These are phyloP conservation scores for Drosophila pseudoobscura DNA, from an alignment of 1,140 invertebrate species.

Conservation along the genomic window DNA sequence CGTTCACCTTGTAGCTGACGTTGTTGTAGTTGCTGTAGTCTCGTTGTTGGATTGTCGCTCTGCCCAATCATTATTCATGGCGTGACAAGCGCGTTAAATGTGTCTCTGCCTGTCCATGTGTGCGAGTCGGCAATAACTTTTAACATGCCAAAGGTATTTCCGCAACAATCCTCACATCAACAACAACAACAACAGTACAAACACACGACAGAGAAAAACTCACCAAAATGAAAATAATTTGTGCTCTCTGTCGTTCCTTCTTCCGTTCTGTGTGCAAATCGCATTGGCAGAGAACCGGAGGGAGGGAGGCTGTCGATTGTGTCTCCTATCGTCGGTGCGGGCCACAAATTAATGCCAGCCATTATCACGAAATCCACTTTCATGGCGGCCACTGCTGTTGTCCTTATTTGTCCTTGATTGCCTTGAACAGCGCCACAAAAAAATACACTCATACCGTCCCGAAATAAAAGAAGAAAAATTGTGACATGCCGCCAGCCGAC, in stretches of 20 bases:
- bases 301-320: slow-evolving; percentile 9
- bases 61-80: slow-evolving; percentile 80
- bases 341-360: slow-evolving; percentile 68
- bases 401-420: slow-evolving; percentile 76
- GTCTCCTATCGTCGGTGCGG: slow-evolving; percentile 38
- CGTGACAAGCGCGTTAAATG: slow-evolving; percentile 79
- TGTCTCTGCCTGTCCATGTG: slow-evolving; percentile 38
- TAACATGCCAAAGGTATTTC: slow-evolving; percentile 71
- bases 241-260: neutral
- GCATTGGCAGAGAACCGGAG: neutral
- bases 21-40: slow-evolving; percentile 29
- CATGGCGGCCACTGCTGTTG: slow-evolving; percentile 31
- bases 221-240: slow-evolving; percentile 36
- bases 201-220: slow-evolving; percentile 27
- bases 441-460: slow-evolving; percentile 2
- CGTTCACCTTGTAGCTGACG: slow-evolving; percentile 14
- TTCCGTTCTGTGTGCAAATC: slow-evolving; percentile 19
- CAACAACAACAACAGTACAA: slow-evolving; percentile 17
- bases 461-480: slow-evolving; percentile 8
- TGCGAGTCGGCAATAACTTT: slow-evolving; percentile 66
- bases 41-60: slow-evolving; percentile 35
- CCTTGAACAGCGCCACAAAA: slow-evolving; percentile 14
- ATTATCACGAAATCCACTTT: slow-evolving; percentile 74
- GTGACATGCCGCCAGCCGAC: neutral
- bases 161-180: slow-evolving; percentile 33